Conservation (phyloP, 2,113 vertebrate genomes). For the Oreotragus oreotragus region DNA sequence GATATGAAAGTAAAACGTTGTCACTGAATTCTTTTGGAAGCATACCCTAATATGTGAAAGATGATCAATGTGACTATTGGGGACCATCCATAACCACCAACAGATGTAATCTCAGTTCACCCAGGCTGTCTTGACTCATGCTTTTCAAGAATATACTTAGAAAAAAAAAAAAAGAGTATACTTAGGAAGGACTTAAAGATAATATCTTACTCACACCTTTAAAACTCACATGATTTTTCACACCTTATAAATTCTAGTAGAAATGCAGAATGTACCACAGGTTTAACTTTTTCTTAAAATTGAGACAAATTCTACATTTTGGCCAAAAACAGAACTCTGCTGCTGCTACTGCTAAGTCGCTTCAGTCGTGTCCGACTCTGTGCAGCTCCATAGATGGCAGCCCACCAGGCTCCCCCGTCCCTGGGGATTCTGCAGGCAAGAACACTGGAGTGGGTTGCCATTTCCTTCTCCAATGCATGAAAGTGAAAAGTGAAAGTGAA, state of each 20-base stretch:
- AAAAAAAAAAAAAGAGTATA: not conserved
- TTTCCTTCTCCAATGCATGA: no score
- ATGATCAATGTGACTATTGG: not conserved
- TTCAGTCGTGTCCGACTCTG: no score
- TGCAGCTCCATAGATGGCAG: no score
- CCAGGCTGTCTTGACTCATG: not conserved
- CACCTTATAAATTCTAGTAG: not conserved
- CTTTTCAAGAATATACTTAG: not conserved
- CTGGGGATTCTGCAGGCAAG: no score
- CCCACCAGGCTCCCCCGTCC: no score
- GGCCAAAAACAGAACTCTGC: not conserved
- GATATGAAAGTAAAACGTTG: not conserved
- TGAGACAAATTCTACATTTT: not conserved
- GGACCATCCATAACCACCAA: not conserved
- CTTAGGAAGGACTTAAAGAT: not conserved
- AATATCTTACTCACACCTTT: not conserved
- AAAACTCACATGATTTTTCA: not conserved
- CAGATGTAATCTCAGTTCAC: not conserved
- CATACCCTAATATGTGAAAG: not conserved
- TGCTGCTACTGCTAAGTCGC: no score
- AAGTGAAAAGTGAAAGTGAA: no score
- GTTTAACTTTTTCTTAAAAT: not conserved
- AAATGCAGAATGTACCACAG: not conserved
- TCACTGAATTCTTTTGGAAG: not conserved
- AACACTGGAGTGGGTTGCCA: no score